Evolutionary conservation across 1,140 invertebrate species (phyloP).

Genomic region (Episyrphus balteatus): DNA sequence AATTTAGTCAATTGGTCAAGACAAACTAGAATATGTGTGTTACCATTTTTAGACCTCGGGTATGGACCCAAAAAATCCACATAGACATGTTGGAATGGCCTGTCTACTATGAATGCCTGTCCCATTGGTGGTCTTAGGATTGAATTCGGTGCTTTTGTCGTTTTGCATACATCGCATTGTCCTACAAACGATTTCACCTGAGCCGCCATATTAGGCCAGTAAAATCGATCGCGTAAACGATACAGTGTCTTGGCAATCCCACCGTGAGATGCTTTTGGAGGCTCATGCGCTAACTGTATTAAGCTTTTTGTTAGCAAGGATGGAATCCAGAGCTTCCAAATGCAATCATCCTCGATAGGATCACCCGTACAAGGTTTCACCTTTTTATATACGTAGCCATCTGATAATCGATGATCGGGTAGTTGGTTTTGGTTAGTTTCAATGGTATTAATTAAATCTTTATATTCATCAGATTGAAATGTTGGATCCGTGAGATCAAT

Average conservation of each 20-base stretch:
- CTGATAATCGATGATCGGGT: slow-evolving; percentile 6
- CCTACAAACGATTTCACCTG: slow-evolving; percentile 1
- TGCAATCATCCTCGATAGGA: no score
- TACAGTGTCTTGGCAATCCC: slow-evolving; percentile 2
- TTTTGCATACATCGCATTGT: slow-evolving; percentile 1
- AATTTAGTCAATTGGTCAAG: slow-evolving; percentile 7
- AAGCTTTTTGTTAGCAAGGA: background rate
- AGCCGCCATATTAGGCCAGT: no score
- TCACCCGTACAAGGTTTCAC: no score
- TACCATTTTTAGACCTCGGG: slow-evolving; percentile 3
- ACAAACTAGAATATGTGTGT: slow-evolving; percentile 2
- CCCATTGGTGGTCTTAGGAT: no score
- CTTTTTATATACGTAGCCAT: slow-evolving; percentile 6
- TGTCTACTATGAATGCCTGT: slow-evolving; percentile 3
- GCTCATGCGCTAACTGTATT: slow-evolving; percentile 1
- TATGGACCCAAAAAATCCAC: slow-evolving; percentile 8
- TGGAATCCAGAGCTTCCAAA: no score
- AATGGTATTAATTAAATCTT: background rate
- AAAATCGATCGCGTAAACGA: no score
- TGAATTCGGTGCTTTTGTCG: slow-evolving; percentile 3
- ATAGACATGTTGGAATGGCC: slow-evolving; percentile 7
- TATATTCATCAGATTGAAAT: slow-evolving; percentile 5
- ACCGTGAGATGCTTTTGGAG: slow-evolving; percentile 4
- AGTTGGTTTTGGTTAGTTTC: slow-evolving; percentile 1
- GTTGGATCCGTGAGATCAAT: slow-evolving; percentile 2